Evolutionary conservation across 2,113 vertebrate genomes (phyloP), one percentile per base, ranked within the genome.

Genomic region (Syngnathus scovelli): DNA sequence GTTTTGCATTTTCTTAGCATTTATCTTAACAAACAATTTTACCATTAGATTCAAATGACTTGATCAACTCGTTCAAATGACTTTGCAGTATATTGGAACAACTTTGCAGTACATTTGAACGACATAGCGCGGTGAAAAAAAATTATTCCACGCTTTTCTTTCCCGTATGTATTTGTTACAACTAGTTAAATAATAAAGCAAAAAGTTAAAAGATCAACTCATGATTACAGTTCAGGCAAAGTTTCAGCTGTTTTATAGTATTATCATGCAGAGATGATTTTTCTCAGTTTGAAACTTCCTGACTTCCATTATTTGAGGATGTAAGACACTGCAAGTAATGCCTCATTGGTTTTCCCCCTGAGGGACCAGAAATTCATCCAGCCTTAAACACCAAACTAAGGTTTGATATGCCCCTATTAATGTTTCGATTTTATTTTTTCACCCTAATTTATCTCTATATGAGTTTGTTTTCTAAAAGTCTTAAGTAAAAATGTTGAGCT

Each of bases 321-420:
- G 66, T 61, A 61, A 60, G 70, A 36, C 55, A 65, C 33, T 52
- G 58, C 69, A 75, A 72, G 67, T 69, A 76, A 81, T 59, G 58
- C 67, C 8, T 5, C 74, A 67, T 62, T 48, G 54, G 60, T 70
- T 46, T 74, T 78, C 77, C 66, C 71, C 38, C 60, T 16, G 4
- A 13, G 67, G 61, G 54, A 54, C 69, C 74, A 72, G 66, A 72
- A 66, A 78, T 76, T 74, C 67, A 39, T 64, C 70, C 64, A 37
- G 58, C 68, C 69, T 65, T 60, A 43, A 77, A 71, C 82, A 78
- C 72, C 75, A 51, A 64, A 69, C 77, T 66, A 72, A 82, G 73
- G 55, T 71, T 70, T 48, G 51, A 68, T 33, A 36, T 58, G 62
- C 49, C 61, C 70, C 61, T 16, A 6, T 5, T 72, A 13, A 65